Evolutionary conservation across 2,113 vertebrate genomes (phyloP).

Genomic region (Apus apus): DNA sequence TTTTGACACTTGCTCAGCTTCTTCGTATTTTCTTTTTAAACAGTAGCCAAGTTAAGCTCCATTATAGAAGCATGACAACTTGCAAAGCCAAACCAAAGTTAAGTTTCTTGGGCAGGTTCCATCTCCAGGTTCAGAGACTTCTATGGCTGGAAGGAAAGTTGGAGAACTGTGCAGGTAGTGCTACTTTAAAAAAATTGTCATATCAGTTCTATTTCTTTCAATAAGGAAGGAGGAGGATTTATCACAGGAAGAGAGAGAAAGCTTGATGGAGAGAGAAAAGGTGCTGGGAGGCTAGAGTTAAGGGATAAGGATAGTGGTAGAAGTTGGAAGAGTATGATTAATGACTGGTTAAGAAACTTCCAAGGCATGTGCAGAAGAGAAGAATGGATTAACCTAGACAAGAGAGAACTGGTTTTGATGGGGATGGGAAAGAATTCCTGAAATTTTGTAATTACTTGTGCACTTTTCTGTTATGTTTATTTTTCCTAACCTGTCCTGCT

Average conservation of each 20-base stretch:
- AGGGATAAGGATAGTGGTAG: neutral
- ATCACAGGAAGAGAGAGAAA: neutral
- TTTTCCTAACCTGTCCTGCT: too few relatives aligned
- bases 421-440: neutral
- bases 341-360: neutral
- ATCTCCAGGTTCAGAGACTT: neutral
- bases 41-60: neutral
- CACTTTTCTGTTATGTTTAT: neutral
- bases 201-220: fast-evolving
- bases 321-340: neutral
- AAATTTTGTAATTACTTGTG: neutral
- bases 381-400: neutral
- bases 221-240: neutral
- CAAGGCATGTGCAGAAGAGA: neutral
- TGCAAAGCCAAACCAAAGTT: neutral
- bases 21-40: neutral
- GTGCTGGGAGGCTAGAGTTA: neutral
- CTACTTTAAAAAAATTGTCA: neutral
- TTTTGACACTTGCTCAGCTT: neutral
- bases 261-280: neutral
- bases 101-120: neutral
- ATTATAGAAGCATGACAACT: neutral
- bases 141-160: neutral
- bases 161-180: neutral
- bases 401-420: neutral